Conservation (phyloP, 2,113 vertebrate species). For the Mirounga angustirostris region DNA sequence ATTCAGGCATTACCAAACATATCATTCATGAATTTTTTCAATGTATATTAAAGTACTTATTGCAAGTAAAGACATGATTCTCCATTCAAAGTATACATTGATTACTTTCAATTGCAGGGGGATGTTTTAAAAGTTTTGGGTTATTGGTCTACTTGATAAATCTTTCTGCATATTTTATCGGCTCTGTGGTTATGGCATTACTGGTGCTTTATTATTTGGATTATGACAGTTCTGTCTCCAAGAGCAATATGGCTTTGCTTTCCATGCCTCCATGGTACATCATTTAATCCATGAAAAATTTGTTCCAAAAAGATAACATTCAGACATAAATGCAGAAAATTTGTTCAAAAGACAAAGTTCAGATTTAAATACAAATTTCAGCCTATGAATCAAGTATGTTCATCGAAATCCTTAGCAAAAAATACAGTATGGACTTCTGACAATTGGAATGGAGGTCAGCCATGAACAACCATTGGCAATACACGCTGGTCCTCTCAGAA, state of each 20-base stretch:
- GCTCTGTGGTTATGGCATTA: conserved; percentile 44
- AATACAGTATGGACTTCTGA: not conserved
- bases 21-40: conserved; percentile 58
- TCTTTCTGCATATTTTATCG: conserved; percentile 53
- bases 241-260: conserved; percentile 64
- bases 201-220: conserved; percentile 69
- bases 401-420: not conserved
- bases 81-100: not conserved
- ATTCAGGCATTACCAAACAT: not conserved
- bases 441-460: not conserved
- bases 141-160: conserved; percentile 60
- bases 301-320: not conserved
- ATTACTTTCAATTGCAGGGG: not conserved
- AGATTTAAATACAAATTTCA: not conserved
- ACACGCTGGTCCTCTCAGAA: not conserved
- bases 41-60: not conserved
- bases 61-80: not conserved
- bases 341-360: not conserved
- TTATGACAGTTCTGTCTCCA: conserved; percentile 71
- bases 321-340: not conserved
- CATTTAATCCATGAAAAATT: not conserved
- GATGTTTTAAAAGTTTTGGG: not conserved
- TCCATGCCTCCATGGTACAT: not conserved
- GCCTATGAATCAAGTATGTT: not conserved
- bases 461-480: not conserved